Base-by-base conservation (phyloP, 2,797 vertebrate genomes). In the Ceryle rudis region DNA sequence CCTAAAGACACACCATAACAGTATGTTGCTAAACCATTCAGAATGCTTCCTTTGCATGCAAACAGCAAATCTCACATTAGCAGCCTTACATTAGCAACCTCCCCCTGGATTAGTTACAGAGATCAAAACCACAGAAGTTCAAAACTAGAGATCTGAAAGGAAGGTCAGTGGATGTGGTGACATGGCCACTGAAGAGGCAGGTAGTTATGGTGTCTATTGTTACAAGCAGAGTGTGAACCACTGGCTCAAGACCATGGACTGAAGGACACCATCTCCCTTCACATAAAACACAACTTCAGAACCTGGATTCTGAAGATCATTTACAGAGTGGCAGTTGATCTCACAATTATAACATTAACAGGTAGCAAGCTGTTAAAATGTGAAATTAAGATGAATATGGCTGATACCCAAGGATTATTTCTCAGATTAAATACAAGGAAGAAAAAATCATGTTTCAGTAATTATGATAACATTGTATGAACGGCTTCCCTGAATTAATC, bases 401-500 rank as follows among this genome's bases (percentile, higher is more conserved):
- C 21, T 86, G 72, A 88, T 78, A 75, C 8, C 11, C 57, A 86
- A 81, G 51, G 37, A 75, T 81, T 91, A 75, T 90, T 94, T 91
- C 28, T 79, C 46, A 60, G 62, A 86, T 72, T 46, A 92, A 90
- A 92, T 69, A 46, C 17, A 58, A 86, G 20, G 2, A 18, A 93
- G 39, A 89, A 95, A 91, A 58, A 69, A 35, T 86, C 17, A 62
- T 37, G 35, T 80, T 96, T 90, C 74, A 44, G 65, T 81, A 93
- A 94, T 78, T 83, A 87, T 0, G 6, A 60, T 31, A 86, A 86
- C 61, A 62, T 21, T 72, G 54, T 64, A 72, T 55, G 58, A 91
- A 81, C 71, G 83, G 33, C 28, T 93, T 91, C 54, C 72, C 35
- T 71, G 64, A 81, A 81, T 88, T 94, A 88, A 95, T 86, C 78